These are phyloP conservation scores for Drosophila punjabiensis DNA, from an alignment of 1,140 invertebrate genomes.

Conservation along the genomic window DNA sequence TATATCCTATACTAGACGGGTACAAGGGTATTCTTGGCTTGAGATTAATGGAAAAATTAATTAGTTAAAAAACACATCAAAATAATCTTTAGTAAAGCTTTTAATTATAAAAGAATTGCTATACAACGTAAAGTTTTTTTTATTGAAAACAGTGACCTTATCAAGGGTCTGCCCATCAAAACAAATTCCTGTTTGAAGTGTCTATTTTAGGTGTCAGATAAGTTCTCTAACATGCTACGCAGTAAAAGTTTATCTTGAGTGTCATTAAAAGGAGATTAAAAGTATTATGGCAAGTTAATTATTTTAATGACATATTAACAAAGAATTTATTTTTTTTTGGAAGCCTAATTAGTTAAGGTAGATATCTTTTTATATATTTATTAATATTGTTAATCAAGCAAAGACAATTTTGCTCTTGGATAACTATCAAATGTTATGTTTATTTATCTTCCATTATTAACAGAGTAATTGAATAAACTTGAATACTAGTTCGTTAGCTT, in stretches of 20 bases:
- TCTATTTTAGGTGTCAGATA: background rate
- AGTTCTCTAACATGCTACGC: background rate
- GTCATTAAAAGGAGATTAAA: background rate
- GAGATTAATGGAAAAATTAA: background rate
- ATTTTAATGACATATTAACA: background rate
- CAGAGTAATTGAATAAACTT: background rate
- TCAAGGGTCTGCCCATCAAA: background rate
- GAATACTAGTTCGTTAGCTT: too few relatives aligned
- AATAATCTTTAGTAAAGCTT: too few relatives aligned
- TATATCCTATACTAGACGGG: background rate
- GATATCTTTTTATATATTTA: background rate
- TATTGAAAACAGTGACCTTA: background rate
- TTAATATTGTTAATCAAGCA: too few relatives aligned
- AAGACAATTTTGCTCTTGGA: too few relatives aligned
- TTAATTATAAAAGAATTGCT: background rate
- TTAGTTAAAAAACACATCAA: background rate
- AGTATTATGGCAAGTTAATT: background rate
- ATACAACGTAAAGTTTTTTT: background rate
- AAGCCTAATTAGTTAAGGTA: background rate
- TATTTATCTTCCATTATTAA: background rate
- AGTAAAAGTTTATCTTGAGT: too few relatives aligned
- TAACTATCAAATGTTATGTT: background rate
- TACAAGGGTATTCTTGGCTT: background rate
- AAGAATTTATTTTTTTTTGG: background rate
- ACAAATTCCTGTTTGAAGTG: background rate